phyloP scores from a whole-genome alignment of 2,888 invertebrate species.

The Drosophila formosana region DNA sequence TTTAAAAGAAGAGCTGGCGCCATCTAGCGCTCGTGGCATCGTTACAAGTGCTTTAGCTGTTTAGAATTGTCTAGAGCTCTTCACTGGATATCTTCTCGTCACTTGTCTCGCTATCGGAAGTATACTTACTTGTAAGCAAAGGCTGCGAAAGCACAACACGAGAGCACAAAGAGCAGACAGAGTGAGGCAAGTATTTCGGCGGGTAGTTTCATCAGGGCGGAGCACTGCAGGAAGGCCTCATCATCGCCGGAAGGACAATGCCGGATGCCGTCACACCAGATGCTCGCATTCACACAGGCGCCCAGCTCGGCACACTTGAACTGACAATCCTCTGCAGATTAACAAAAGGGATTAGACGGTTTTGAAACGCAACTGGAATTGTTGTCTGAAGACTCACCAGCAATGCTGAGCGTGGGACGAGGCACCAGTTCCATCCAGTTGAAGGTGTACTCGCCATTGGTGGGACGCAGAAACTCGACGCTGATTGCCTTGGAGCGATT shows the following conservation, averaged over 20 bases:
- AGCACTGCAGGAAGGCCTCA: conserved; percentile 92
- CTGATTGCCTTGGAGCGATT: conserved; percentile 89
- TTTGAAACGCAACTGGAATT: no score
- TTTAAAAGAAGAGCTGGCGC: no score
- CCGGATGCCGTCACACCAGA: conserved; percentile 92
- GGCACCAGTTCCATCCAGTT: conserved; percentile 93
- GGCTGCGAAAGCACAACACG: conserved; percentile 85
- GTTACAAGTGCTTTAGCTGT: no score
- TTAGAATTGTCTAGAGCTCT: not conserved
- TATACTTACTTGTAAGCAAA: conserved; percentile 86
- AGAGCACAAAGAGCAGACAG: conserved; percentile 85
- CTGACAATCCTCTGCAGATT: conserved; percentile 89
- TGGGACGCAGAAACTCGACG: conserved; percentile 92
- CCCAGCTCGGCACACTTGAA: conserved; percentile 92
- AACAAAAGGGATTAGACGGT: not conserved
- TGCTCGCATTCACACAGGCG: conserved; percentile 91
- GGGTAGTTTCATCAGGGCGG: conserved; percentile 91
- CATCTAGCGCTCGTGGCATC: no score
- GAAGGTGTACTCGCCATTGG: conserved; percentile 90
- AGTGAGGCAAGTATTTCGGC: conserved; percentile 89
- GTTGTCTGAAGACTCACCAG: conserved; percentile 70
- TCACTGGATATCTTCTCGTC: not conserved
- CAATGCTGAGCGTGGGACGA: conserved; percentile 85
- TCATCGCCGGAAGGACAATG: conserved; percentile 94
- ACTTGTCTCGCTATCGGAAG: not conserved